Evolutionary conservation across 2,113 vertebrate genomes (phyloP).

Genomic region (Noctilio leporinus): DNA sequence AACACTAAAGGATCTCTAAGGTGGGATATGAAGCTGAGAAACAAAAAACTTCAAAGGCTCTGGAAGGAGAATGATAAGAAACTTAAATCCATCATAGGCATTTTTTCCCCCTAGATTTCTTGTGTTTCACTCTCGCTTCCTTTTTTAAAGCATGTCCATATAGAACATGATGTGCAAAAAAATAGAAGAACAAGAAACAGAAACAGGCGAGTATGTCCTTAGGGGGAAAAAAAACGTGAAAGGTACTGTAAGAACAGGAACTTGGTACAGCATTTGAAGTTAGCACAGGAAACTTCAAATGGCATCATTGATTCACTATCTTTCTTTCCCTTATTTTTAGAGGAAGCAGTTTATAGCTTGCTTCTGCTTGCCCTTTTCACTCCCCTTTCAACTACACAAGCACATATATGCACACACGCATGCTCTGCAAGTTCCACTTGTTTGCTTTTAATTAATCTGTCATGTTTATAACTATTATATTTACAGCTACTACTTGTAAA

Average conservation of each 20-base stretch:
- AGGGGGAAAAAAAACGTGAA: constrained; percentile 42
- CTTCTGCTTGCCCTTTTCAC: constrained; percentile 48
- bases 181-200: constrained; percentile 44
- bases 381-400: constrained; percentile 40
- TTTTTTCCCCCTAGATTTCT: background rate
- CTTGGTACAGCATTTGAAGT: constrained; percentile 65
- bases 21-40: constrained; percentile 60
- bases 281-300: constrained; percentile 73
- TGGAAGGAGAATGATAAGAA: constrained; percentile 54
- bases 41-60: constrained; percentile 71
- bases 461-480: background rate
- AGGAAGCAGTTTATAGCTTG: constrained; percentile 53
- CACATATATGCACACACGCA: background rate
- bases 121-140: constrained; percentile 51
- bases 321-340: constrained; percentile 67
- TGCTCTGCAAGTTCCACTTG: background rate
- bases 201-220: constrained; percentile 63
- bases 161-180: constrained; percentile 48
- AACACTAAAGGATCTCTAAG: constrained; percentile 62
- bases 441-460: background rate
- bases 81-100: constrained; percentile 60
- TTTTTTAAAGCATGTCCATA: constrained; percentile 43
- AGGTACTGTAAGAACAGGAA: constrained; percentile 65
- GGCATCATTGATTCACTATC: constrained; percentile 70
- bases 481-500: background rate